These are phyloP conservation scores for Beris chalybata DNA, from an alignment of 2,888 invertebrate species.

Conservation along the genomic window DNA sequence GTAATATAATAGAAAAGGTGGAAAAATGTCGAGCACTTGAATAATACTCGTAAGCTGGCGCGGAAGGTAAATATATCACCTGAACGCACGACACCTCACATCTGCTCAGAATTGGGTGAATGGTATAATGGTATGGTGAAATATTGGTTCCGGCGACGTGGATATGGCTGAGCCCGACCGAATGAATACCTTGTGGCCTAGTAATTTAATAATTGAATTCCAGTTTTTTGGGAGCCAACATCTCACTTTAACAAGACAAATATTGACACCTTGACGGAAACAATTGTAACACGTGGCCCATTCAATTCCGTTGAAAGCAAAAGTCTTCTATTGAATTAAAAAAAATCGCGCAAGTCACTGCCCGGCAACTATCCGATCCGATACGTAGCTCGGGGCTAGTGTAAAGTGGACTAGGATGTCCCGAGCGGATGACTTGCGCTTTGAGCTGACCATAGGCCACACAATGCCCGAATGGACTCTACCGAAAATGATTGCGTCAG, in stretches of 20 bases:
- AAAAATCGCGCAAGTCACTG: slow-evolving; percentile 31
- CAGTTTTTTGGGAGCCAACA: slow-evolving; percentile 21
- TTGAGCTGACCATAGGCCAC: slow-evolving; percentile 1
- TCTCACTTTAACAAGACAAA: slow-evolving; percentile 39
- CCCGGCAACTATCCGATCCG: background rate
- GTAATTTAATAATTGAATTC: slow-evolving; percentile 27
- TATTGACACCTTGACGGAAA: slow-evolving; percentile 39
- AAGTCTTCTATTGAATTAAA: slow-evolving; percentile 32
- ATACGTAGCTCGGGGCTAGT: too few relatives aligned
- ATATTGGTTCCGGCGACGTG: slow-evolving; percentile 18
- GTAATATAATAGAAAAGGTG: too few relatives aligned
- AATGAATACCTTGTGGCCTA: slow-evolving; percentile 5
- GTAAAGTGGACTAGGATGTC: too few relatives aligned
- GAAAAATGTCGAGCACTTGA: too few relatives aligned
- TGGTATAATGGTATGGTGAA: background rate
- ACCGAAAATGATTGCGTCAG: slow-evolving; percentile 26
- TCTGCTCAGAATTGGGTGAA: slow-evolving; percentile 22
- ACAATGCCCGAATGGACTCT: slow-evolving; percentile 25
- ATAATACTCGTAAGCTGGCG: background rate
- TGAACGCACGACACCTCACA: slow-evolving; percentile 13
- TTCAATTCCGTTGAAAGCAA: slow-evolving; percentile 37
- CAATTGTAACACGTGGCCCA: slow-evolving; percentile 37
- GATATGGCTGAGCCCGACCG: slow-evolving; percentile 3
- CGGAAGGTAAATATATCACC: slow-evolving; percentile 22
- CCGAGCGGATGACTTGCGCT: slow-evolving; percentile 23